A percentile compares a stretch with the other conserved stretches of the same genome.
phyloP scores from a whole-genome alignment of 2,797 vertebrate species.

The Podarcis siculus region DNA sequence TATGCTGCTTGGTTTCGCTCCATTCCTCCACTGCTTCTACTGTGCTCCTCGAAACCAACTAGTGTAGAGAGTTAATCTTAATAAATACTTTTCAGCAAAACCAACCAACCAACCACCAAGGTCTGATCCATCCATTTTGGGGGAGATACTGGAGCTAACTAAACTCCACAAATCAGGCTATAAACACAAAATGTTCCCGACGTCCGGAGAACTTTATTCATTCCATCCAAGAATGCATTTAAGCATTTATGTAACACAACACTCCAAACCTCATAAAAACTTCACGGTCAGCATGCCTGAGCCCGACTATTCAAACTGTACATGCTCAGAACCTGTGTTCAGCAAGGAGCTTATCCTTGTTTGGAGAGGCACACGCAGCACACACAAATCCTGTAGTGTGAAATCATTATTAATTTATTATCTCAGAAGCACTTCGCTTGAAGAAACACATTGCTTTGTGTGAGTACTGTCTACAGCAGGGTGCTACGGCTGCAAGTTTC shows the following conservation, averaged over 20 bases:
- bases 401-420: background rate
- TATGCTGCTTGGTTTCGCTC: too few relatives aligned
- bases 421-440: background rate
- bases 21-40: too few relatives aligned
- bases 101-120: background rate
- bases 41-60: too few relatives aligned
- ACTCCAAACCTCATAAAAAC: conserved; percentile 65
- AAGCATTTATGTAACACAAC: conserved; percentile 67
- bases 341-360: background rate
- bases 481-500: background rate
- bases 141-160: background rate
- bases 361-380: background rate
- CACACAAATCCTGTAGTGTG: background rate
- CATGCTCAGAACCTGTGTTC: conserved; percentile 33
- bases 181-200: conserved; percentile 10
- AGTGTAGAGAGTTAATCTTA: background rate
- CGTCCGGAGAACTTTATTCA: conserved; percentile 45
- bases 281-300: conserved; percentile 63
- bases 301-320: conserved; percentile 59
- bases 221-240: conserved; percentile 66
- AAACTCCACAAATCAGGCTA: background rate
- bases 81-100: background rate
- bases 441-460: background rate
- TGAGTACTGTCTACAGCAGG: background rate
- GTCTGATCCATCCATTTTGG: background rate